These are phyloP conservation scores for Bicyclus anynana DNA, from an alignment of 1,140 invertebrate genomes.

Conservation along the genomic window DNA sequence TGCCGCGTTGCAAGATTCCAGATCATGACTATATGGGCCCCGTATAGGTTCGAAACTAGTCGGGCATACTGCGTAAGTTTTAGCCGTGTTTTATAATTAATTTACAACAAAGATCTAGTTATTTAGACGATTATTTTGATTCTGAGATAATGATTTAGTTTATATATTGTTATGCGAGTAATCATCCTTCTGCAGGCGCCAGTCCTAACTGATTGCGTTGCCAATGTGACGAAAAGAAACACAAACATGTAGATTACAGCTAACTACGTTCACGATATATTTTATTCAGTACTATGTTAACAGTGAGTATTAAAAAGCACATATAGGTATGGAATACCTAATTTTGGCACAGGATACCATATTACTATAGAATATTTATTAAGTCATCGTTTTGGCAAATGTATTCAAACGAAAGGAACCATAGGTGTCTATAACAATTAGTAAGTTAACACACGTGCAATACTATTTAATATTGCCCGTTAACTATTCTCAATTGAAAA, in stretches of 20 bases:
- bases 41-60: too few relatives aligned
- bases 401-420: background rate
- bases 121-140: too few relatives aligned
- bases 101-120: too few relatives aligned
- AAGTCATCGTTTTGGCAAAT: constrained; percentile 15
- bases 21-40: too few relatives aligned
- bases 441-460: background rate
- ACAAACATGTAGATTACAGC: constrained; percentile 56
- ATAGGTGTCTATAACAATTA: background rate
- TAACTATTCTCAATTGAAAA: background rate
- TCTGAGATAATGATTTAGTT: too few relatives aligned
- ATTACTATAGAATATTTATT: constrained; percentile 25
- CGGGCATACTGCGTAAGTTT: too few relatives aligned
- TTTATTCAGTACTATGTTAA: constrained; percentile 56
- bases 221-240: constrained; percentile 63
- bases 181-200: background rate
- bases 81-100: too few relatives aligned
- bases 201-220: constrained; percentile 45
- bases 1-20: too few relatives aligned
- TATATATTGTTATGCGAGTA: background rate
- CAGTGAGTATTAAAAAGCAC: constrained; percentile 58
- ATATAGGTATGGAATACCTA: constrained; percentile 53
- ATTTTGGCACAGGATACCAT: constrained; percentile 61
- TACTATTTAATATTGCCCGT: background rate
- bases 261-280: constrained; percentile 63